Conservation (phyloP, 1,140 invertebrate genomes). For the Drosophila nigrodunni region DNA sequence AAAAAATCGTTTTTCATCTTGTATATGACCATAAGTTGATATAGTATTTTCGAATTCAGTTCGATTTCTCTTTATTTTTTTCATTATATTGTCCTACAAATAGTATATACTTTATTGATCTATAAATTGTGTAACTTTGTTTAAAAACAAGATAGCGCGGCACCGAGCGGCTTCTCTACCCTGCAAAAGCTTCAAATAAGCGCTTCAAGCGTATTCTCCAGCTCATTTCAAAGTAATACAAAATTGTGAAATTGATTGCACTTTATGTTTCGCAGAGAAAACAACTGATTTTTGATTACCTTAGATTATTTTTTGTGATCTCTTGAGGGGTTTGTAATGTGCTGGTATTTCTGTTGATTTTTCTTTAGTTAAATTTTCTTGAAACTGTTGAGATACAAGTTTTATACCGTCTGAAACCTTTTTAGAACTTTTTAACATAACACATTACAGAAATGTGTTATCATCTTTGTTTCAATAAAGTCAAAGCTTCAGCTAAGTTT, state of each 20-base stretch:
- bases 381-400: too few relatives aligned
- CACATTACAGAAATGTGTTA: too few relatives aligned
- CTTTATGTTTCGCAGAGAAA: conserved; percentile 10
- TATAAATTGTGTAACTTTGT: conserved; percentile 10
- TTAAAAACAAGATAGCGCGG: conserved; percentile 1
- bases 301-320: background rate
- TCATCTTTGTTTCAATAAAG: too few relatives aligned
- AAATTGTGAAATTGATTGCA: conserved; percentile 57
- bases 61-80: conserved; percentile 20
- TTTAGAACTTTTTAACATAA: background rate
- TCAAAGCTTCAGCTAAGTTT: background rate
- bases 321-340: background rate
- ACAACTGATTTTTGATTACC: background rate
- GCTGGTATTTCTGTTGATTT: background rate
- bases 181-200: conserved; percentile 35
- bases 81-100: conserved; percentile 1
- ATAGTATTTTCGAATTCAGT: conserved; percentile 23
- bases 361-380: background rate
- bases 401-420: too few relatives aligned
- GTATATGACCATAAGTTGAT: conserved; percentile 31
- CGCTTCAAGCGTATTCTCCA: conserved; percentile 16
- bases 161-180: conserved; percentile 26
- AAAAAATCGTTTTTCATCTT: conserved; percentile 33
- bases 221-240: conserved; percentile 18
- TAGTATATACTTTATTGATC: conserved; percentile 13